A percentile compares a stretch with the other conserved stretches of the same genome.
These are phyloP conservation scores for Linnaemya vulpina DNA, from an alignment of 2,888 invertebrate species.

Conservation along the genomic window DNA sequence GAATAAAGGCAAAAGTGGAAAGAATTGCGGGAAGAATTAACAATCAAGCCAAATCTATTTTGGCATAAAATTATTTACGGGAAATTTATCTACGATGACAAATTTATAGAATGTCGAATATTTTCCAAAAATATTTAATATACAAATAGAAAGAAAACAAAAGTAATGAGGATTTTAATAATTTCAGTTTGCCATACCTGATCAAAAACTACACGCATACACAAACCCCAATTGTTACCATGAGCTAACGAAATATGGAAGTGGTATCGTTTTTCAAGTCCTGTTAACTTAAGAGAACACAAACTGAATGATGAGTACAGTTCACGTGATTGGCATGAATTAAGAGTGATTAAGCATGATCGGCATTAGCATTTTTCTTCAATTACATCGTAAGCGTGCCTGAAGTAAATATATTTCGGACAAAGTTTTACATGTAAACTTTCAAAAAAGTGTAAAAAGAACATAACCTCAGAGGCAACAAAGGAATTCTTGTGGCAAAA, in stretches of 20 bases:
- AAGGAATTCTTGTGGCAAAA: too few relatives aligned
- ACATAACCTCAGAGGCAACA: too few relatives aligned
- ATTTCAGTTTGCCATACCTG: not conserved
- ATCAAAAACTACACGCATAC: not conserved
- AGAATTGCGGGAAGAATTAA: too few relatives aligned
- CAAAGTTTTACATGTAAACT: too few relatives aligned
- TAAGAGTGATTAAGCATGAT: not conserved
- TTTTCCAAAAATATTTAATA: too few relatives aligned
- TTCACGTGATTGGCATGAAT: not conserved
- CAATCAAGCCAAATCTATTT: too few relatives aligned
- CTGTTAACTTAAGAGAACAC: slow-evolving; percentile 24
- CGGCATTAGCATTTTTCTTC: not conserved
- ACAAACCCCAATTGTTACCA: not conserved
- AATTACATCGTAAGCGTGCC: not conserved
- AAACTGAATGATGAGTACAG: not conserved
- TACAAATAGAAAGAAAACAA: too few relatives aligned
- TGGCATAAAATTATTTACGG: too few relatives aligned
- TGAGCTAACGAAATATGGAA: not conserved
- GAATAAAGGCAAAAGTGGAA: too few relatives aligned
- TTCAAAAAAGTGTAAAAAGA: too few relatives aligned
- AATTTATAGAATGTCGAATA: too few relatives aligned
- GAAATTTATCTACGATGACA: too few relatives aligned
- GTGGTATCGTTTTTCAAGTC: slow-evolving; percentile 31
- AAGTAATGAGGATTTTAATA: not conserved
- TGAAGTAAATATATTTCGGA: not conserved